A percentile compares a stretch with the other conserved stretches of the same genome.
phyloP scores from a whole-genome alignment of 2,888 invertebrate genomes.

The Thymelicus acteon region DNA sequence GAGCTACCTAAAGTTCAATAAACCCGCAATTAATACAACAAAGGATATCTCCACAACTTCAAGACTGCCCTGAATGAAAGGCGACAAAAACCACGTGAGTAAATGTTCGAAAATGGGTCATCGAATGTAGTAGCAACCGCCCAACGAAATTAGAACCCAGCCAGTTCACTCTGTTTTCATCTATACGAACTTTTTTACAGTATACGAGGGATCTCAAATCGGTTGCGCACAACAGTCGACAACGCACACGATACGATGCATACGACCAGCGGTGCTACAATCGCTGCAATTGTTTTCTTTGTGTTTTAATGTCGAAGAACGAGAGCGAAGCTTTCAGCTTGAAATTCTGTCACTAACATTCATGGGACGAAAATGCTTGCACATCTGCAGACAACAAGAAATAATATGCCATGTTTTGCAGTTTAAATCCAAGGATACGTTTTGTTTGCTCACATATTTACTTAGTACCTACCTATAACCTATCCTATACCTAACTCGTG shows the following conservation, averaged over 20 bases:
- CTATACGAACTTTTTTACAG: constrained; percentile 35
- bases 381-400: constrained; percentile 7
- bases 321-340: constrained; percentile 44
- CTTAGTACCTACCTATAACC: too few relatives aligned
- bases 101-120: constrained; percentile 67
- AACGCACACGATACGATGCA: constrained; percentile 55
- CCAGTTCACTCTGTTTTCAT: constrained; percentile 44
- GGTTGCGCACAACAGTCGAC: constrained; percentile 46
- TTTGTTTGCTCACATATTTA: too few relatives aligned
- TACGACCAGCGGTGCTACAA: constrained; percentile 50
- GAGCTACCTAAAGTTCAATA: not conserved
- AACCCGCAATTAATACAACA: constrained; percentile 56
- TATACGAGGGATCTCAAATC: constrained; percentile 40
- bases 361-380: constrained; percentile 26
- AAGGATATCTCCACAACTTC: constrained; percentile 51
- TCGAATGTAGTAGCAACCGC: constrained; percentile 59
- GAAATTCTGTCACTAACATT: constrained; percentile 43
- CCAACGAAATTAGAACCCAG: constrained; percentile 53
- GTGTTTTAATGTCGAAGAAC: constrained; percentile 45
- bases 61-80: constrained; percentile 57
- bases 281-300: constrained; percentile 57
- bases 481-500: too few relatives aligned
- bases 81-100: constrained; percentile 59
- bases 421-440: not conserved
- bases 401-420: constrained; percentile 3